Evolutionary conservation across 1,140 invertebrate genomes (phyloP), one percentile per base, ranked within the genome.

Genomic region (Diploscapter pachys): DNA sequence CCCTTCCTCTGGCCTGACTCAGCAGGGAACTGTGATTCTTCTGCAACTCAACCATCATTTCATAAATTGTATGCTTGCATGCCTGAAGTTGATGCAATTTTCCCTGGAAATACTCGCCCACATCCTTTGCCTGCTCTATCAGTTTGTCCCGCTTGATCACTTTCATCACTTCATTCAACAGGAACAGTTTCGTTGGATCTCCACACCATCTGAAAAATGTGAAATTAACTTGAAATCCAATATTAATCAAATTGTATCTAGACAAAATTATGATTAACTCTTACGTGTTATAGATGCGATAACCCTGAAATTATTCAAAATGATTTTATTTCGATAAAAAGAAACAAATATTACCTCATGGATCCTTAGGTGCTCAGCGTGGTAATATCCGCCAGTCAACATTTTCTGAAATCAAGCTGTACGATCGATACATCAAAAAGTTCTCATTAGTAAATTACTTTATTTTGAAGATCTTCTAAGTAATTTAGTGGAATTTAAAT

Each of bases 371-470:
- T 31, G 31, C 31, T 31, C 31, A 31, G 31, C 31, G 31, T 31
- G 31, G 31, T 92, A 99, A 86, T 93, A 98, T 31, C 96, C 96
- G 31, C 96, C 96, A 4, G 94, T 90, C 78, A 96, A 90, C 93
- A 98, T 93, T 87, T 99, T 99, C 88, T 31, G 31, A 31, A 31
- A 31, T 31, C 31, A 31, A 31, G 31, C 31, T 31, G 31, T 31
- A 31, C 1, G 31, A 1, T 31, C 31, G 31, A 31, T 31, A 31
- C 31, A 31, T 31, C 31, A 31, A 31, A 31, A 31, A 31, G 31
- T 31, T 31, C 31, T 31, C 31, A 31, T 31, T 31, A 31, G 31
- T 31, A 31, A 31, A 31, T 31, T 31, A 31, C 31, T 31, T 31
- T 31, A 31, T 31, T 31, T 31, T 31, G 31, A 31, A 31, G 31